phyloP scores from a whole-genome alignment of 2,113 vertebrate genomes.

The Arenaria interpres region DNA sequence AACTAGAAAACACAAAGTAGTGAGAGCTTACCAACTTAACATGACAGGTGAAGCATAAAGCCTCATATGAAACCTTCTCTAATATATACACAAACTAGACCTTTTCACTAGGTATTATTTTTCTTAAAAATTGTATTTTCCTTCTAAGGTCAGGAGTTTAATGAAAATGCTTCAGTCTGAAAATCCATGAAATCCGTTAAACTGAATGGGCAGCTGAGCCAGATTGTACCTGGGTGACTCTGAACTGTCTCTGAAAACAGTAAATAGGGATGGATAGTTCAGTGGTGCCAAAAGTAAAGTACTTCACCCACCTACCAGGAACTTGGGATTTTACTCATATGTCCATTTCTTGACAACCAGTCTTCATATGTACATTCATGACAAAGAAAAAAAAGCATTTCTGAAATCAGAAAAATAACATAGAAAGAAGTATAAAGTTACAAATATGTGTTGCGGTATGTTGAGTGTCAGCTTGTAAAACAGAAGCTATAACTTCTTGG shows the following conservation, averaged over 20 bases:
- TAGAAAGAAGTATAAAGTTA: not conserved
- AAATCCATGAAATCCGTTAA: not conserved
- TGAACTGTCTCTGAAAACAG: not conserved
- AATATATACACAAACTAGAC: not conserved
- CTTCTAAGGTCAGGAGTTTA: not conserved
- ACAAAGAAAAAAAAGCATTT: not conserved
- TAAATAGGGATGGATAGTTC: not conserved
- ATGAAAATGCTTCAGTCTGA: not conserved
- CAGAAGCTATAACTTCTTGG: not conserved
- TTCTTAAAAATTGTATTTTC: not conserved
- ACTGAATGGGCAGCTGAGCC: not conserved
- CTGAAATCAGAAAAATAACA: not conserved
- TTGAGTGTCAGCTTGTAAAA: conserved; percentile 24
- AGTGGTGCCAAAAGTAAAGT: not conserved
- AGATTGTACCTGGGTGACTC: not conserved
- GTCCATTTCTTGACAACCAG: not conserved
- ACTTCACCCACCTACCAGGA: not conserved
- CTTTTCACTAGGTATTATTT: accelerated
- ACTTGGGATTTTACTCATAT: not conserved
- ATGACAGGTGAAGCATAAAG: not conserved
- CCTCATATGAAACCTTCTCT: not conserved
- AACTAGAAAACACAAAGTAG: not conserved
- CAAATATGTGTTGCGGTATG: not conserved
- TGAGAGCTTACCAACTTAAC: not conserved
- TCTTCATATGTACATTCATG: not conserved